Evolutionary conservation across 2,888 invertebrate species (phyloP).

Genomic region (Andrena bicolor): DNA sequence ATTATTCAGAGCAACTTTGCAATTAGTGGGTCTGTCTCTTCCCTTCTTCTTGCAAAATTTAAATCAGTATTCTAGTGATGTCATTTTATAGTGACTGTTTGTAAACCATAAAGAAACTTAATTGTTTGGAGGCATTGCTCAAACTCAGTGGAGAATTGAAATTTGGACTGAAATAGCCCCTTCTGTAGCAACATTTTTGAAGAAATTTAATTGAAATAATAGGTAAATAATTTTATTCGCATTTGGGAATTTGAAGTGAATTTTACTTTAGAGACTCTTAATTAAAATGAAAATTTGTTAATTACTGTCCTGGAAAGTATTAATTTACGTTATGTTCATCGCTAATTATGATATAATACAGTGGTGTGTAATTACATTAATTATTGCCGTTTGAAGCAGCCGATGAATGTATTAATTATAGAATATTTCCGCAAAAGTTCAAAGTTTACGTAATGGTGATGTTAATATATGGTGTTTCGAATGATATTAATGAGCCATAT

Average conservation of each 20-base stretch:
- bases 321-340: neutral
- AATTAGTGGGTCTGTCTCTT: neutral
- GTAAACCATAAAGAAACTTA: neutral
- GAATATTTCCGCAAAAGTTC: neutral
- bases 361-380: neutral
- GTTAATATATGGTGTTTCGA: neutral
- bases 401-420: conserved; percentile 14
- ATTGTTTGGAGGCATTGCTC: neutral
- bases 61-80: neutral
- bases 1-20: too few species aligned
- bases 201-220: neutral
- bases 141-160: neutral
- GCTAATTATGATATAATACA: neutral
- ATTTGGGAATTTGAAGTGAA: too few species aligned
- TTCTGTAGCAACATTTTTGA: neutral
- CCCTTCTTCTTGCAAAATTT: neutral
- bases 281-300: neutral
- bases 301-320: neutral
- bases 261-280: neutral
- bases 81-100: neutral
- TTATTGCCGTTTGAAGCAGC: neutral
- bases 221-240: neutral
- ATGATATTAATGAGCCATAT: too few species aligned
- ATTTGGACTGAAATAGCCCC: neutral
- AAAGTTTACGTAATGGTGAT: neutral